Evolutionary conservation across 2,888 invertebrate genomes (phyloP).

Genomic region (Anaspis maculata): DNA sequence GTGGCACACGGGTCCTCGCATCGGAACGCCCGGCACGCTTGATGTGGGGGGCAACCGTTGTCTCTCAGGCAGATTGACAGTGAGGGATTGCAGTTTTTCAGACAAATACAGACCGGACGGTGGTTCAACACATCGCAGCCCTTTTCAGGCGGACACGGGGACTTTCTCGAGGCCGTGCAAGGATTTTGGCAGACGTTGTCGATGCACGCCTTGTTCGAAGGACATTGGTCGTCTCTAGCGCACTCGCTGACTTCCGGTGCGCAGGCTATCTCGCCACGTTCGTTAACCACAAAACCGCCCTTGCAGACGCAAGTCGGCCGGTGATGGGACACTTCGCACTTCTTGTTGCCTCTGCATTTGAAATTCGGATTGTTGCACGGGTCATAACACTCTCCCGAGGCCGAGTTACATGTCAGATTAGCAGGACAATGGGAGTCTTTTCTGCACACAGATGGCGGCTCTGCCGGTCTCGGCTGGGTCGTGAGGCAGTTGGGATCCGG

Average conservation of each 20-base stretch:
- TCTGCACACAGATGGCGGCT: constrained; percentile 54
- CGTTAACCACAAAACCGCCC: constrained; percentile 80
- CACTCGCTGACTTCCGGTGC: constrained; percentile 74
- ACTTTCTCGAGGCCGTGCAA: constrained; percentile 56
- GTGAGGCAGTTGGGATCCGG: constrained; percentile 71
- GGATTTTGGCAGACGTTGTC: constrained; percentile 81
- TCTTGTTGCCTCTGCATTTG: constrained; percentile 72
- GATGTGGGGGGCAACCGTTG: constrained; percentile 75
- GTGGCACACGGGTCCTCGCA: constrained; percentile 85
- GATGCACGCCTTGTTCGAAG: constrained; percentile 77
- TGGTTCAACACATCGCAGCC: constrained; percentile 84
- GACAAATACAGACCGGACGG: constrained; percentile 77
- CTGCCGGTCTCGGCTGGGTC: constrained; percentile 50
- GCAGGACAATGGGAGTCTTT: constrained; percentile 65
- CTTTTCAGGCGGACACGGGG: constrained; percentile 73
- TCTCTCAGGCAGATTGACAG: constrained; percentile 84
- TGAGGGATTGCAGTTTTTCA: constrained; percentile 77
- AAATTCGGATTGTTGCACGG: constrained; percentile 64
- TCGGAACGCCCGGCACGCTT: constrained; percentile 81
- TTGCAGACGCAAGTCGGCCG: constrained; percentile 82
- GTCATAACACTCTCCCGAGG: constrained; percentile 66
- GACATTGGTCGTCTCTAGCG: constrained; percentile 72
- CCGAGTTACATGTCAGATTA: constrained; percentile 62
- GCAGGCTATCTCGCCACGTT: constrained; percentile 78
- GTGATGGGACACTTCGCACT: constrained; percentile 81